These are phyloP conservation scores for Fragum sueziense DNA, from an alignment of 2,888 invertebrate species.

Conservation along the genomic window DNA sequence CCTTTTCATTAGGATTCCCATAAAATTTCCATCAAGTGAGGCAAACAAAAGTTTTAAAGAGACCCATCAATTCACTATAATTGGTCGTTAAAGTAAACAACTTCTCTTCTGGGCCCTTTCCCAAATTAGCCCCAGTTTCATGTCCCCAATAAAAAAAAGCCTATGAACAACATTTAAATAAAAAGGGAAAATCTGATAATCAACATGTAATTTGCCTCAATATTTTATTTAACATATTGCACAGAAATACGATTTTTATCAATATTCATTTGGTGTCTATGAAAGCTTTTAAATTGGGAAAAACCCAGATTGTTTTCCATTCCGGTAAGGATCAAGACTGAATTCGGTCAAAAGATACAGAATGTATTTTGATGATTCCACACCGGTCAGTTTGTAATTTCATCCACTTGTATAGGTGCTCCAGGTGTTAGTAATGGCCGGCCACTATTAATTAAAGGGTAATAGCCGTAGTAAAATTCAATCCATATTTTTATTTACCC, in stretches of 20 bases:
- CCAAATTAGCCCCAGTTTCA: too few species aligned
- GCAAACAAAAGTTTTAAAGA: slow-evolving; percentile 2
- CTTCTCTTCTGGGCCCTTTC: too few species aligned
- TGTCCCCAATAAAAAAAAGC: too few species aligned
- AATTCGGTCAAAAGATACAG: background rate
- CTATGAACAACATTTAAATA: too few species aligned
- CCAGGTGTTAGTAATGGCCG: slow-evolving; percentile 15
- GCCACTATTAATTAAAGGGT: slow-evolving; percentile 3
- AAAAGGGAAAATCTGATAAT: too few species aligned
- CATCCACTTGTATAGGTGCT: slow-evolving; percentile 11
- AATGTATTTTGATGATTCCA: slow-evolving; percentile 6
- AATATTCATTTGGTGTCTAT: too few species aligned
- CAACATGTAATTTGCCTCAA: too few species aligned
- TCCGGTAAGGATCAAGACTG: too few species aligned
- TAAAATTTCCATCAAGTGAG: slow-evolving; percentile 11
- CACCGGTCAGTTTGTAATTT: slow-evolving; percentile 17
- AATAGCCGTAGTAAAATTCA: background rate
- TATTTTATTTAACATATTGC: too few species aligned
- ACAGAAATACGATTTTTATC: too few species aligned
- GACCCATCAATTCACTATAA: slow-evolving; percentile 24
- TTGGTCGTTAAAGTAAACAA: slow-evolving; percentile 6
- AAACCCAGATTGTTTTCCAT: too few species aligned
- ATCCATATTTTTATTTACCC: background rate
- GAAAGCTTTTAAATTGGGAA: too few species aligned
- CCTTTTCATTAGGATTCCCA: background rate